Evolutionary conservation across 1,140 invertebrate genomes (phyloP).

Genomic region (Pemphigus obesinymphae): DNA sequence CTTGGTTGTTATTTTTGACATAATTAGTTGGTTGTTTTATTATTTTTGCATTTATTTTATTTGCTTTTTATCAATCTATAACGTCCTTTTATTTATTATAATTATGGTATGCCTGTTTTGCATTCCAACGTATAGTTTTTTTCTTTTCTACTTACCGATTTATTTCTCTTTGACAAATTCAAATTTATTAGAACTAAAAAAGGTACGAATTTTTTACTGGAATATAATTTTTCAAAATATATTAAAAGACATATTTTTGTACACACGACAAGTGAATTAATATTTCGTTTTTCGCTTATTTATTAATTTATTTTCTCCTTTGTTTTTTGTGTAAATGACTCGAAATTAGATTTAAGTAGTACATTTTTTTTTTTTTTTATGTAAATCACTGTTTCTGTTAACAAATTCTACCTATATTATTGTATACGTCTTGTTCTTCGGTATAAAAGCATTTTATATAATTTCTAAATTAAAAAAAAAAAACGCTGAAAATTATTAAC

Average conservation of each 20-base stretch:
- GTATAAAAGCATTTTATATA: slow-evolving; percentile 16
- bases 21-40: not conserved
- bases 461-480: slow-evolving; percentile 2
- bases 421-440: not conserved
- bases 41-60: slow-evolving; percentile 12
- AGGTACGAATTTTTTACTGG: slow-evolving; percentile 1
- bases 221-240: not conserved
- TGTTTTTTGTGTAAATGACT: slow-evolving; percentile 6
- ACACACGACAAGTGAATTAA: not conserved
- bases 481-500: slow-evolving; percentile 34
- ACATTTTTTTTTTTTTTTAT: not conserved
- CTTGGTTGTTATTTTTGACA: not conserved
- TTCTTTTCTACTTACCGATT: not conserved
- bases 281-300: not conserved
- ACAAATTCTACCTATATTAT: not conserved
- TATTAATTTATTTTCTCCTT: not conserved
- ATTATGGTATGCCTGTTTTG: slow-evolving; percentile 27
- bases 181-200: slow-evolving; percentile 14
- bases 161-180: not conserved
- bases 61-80: slow-evolving; percentile 9
- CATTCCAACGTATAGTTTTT: slow-evolving; percentile 8
- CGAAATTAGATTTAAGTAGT: slow-evolving; percentile 5
- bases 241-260: slow-evolving; percentile 39
- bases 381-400: slow-evolving; percentile 21
- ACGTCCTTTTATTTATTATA: not conserved